Evolutionary conservation across 2,113 vertebrate genomes (phyloP).

Genomic region (Orthonyx spaldingii): DNA sequence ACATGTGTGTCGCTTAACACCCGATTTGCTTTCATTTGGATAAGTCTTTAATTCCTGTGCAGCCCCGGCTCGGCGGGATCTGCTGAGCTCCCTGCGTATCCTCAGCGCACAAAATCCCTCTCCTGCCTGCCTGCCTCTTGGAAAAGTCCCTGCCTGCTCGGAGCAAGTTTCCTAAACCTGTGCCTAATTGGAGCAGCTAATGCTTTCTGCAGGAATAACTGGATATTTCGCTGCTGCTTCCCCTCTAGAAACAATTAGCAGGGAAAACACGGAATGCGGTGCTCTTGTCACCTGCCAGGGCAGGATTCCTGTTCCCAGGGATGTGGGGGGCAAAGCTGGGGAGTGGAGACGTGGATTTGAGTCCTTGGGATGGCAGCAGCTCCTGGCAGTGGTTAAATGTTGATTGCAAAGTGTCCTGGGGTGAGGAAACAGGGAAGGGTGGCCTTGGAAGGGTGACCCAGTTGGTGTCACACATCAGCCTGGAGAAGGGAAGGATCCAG

Average conservation of each 20-base stretch:
- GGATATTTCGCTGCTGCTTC: not conserved
- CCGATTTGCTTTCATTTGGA: slow-evolving; percentile 61
- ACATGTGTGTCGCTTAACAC: slow-evolving; percentile 69
- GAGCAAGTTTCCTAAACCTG: slow-evolving; percentile 50
- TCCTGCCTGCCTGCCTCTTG: not conserved
- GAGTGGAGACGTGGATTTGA: fast-evolving
- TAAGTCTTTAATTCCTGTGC: slow-evolving; percentile 62
- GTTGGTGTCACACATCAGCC: not conserved
- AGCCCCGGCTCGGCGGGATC: slow-evolving; percentile 40
- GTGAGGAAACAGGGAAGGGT: not conserved
- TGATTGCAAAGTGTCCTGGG: fast-evolving
- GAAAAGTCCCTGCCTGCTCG: slow-evolving; percentile 16
- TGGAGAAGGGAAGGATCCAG: not conserved
- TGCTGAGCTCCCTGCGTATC: not conserved
- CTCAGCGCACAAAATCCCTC: slow-evolving; percentile 17
- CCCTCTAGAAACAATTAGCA: not conserved
- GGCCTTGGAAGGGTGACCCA: not conserved
- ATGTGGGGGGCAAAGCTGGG: not conserved
- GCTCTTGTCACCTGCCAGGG: not conserved
- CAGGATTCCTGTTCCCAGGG: fast-evolving
- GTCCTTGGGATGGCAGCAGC: not conserved
- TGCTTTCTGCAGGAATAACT: not conserved
- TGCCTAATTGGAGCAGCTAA: not conserved
- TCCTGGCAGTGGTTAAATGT: fast-evolving
- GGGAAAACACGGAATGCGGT: not conserved